Base-by-base conservation (phyloP, 1,140 invertebrate species). In the Temnothorax longispinosus region DNA sequence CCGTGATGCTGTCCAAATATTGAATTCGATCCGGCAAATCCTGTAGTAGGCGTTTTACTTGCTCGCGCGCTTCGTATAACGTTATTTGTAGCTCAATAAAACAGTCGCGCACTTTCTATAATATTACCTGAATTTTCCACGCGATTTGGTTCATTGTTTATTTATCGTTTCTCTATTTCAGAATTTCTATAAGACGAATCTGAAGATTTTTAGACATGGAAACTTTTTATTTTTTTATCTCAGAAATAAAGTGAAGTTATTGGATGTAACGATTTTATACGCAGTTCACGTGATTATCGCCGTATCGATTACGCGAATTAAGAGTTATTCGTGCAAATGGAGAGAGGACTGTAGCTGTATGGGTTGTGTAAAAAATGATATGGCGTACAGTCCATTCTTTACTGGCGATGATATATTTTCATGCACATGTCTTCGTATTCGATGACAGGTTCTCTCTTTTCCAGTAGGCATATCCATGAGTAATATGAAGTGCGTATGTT, bases 81-180 rank as follows among this genome's bases (percentile, higher is more conserved):
- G 52, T 81, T 69, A 71, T 81, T 81, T 81, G 21, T 56, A 56
- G 35, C 65, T 69, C 77, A 18, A 81, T 81, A 71, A 71, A 58
- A 56, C 27, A 71, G 38, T 44, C 65, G 38, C 47, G 27, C 32
- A 18, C 50, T 71, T 71, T 56, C 47, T n/a, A 5, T 11, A 21
- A 32, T 52, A 81, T 47, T 50, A 69, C 52, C 47, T 47, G 13
- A 11, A 54, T 71, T 71, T 71, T 81, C 50, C 50, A 38, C 44
- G 15, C 35, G 11, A 81, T 71, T 56, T 2, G 35, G 38, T 56
- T 81, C 54, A 41, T 62, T 18, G 41, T 56, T 13, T 41, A 52
- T 47, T 60, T n/a, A 21, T 50, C 10, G 41, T 1, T 8, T 50
- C 21, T 10, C 11, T 41, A 32, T 44, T 44, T 47, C 18, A 47